Conservation (phyloP, 35 echinoderm and acorn worm genomes). For the Holothuria glaberrima region DNA sequence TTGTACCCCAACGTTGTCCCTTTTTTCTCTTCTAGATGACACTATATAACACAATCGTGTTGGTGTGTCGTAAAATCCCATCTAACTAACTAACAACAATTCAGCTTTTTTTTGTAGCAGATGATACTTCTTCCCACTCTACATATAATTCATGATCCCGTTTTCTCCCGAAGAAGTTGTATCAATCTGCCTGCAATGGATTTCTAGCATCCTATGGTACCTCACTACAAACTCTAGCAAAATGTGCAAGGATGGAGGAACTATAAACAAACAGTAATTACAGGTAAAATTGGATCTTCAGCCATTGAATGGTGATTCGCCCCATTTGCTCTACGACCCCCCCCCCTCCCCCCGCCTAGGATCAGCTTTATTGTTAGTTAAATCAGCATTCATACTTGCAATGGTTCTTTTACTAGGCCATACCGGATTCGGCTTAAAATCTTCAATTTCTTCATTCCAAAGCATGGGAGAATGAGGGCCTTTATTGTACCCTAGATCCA, state of each 20-base stretch:
- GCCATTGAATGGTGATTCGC: not conserved
- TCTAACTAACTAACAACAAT: too few species aligned
- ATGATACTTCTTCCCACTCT: not conserved
- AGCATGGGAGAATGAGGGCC: constrained; percentile 9
- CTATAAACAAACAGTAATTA: not conserved
- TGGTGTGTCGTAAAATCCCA: too few species aligned
- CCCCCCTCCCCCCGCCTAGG: too few species aligned
- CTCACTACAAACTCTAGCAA: not conserved
- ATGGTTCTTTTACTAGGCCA: not conserved
- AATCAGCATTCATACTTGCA: not conserved
- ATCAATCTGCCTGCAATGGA: not conserved
- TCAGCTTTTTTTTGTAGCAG: not conserved
- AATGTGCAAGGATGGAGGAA: constrained; percentile 12
- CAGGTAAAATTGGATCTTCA: not conserved
- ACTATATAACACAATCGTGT: too few species aligned
- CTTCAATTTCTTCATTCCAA: not conserved
- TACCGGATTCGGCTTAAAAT: not conserved
- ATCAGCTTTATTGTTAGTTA: constrained; percentile 3
- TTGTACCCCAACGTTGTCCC: too few species aligned
- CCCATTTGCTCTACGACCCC: not conserved
- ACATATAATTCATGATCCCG: not conserved
- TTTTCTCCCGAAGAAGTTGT: not conserved
- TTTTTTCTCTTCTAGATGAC: too few species aligned
- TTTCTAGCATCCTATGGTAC: not conserved
- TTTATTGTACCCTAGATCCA: not conserved